These are phyloP conservation scores for Eupithecia subumbrata DNA, from an alignment of 2,888 invertebrate species.

Conservation along the genomic window DNA sequence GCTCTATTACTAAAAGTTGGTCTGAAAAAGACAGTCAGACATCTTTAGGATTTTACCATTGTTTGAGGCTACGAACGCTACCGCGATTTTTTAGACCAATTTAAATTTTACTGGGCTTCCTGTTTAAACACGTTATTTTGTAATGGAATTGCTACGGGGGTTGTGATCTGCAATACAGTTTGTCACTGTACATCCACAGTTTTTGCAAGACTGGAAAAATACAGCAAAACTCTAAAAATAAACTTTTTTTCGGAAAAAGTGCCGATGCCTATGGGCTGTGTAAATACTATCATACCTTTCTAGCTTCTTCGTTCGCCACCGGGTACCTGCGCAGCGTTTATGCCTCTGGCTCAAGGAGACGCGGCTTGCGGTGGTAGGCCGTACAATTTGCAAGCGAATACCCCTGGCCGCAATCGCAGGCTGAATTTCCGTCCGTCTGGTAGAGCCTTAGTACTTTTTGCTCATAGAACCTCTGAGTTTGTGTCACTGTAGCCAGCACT, in stretches of 20 bases:
- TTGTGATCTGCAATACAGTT: neutral
- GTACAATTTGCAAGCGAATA: neutral
- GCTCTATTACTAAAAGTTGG: too few species aligned
- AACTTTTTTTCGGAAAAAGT: too few species aligned
- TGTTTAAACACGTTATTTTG: neutral
- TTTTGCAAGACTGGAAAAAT: neutral
- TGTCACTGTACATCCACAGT: neutral
- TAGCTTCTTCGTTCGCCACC: neutral
- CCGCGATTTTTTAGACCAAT: neutral
- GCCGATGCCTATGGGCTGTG: neutral
- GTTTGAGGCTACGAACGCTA: neutral
- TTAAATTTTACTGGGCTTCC: neutral
- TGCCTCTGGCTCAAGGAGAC: neutral
- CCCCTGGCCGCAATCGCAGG: neutral
- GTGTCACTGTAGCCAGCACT: constrained; percentile 20
- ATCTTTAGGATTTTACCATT: neutral
- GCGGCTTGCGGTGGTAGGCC: neutral
- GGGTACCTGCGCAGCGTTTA: neutral
- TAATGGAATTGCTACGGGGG: too few species aligned
- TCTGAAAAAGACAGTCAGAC: too few species aligned
- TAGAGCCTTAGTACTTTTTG: neutral
- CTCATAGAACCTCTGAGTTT: constrained; percentile 14
- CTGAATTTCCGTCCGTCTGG: neutral
- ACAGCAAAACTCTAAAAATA: neutral
- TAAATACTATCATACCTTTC: neutral